These are phyloP conservation scores for Aphyosemion australe DNA, from an alignment of 2,113 vertebrate species.

Conservation along the genomic window DNA sequence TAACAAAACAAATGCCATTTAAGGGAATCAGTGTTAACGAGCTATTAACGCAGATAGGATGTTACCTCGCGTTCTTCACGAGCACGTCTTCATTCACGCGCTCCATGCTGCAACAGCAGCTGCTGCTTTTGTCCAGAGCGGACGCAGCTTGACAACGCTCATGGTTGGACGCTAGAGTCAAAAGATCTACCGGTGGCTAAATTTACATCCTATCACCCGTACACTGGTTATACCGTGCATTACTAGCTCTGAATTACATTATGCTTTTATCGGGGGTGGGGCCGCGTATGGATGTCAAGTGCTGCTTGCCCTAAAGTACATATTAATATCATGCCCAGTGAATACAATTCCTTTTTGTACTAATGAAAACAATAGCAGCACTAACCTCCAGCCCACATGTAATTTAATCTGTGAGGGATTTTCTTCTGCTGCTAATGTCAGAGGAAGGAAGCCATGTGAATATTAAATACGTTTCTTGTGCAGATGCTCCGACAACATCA, in stretches of 20 bases:
- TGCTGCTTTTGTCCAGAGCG: no score
- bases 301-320: slow-evolving; percentile 28
- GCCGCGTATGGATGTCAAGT: slow-evolving; percentile 53
- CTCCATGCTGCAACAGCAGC: no score
- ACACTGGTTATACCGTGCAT: no score
- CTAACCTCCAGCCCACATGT: slow-evolving; percentile 78
- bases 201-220: no score
- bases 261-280: neutral
- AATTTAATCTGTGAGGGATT: slow-evolving; percentile 81
- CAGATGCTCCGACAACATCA: slow-evolving; percentile 70
- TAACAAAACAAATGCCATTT: no score
- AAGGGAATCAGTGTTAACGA: no score
- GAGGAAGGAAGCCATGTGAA: slow-evolving; percentile 65
- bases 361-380: slow-evolving; percentile 80
- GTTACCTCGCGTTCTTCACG: no score
- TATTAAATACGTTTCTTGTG: slow-evolving; percentile 77
- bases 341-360: slow-evolving; percentile 72
- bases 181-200: no score
- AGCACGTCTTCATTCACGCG: no score
- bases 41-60: no score
- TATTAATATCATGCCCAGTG: slow-evolving; percentile 58
- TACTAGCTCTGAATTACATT: slow-evolving; percentile 35
- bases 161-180: no score
- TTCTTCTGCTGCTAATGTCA: slow-evolving; percentile 72
- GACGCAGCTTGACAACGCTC: no score